Conservation (phyloP, 2,113 vertebrate species). For the Brienomyrus brachyistius region DNA sequence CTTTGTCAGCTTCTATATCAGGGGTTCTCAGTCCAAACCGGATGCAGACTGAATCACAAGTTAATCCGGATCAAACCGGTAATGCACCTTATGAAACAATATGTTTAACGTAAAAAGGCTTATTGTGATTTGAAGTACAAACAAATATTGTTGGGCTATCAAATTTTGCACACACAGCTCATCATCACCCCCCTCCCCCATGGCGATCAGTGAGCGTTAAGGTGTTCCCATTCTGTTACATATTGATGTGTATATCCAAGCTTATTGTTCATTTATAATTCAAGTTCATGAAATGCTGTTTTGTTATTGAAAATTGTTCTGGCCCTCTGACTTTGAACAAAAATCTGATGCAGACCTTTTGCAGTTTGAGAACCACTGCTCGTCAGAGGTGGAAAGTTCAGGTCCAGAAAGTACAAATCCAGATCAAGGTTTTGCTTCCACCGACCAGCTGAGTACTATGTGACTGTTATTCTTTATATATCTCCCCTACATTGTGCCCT, state of each 20-base stretch:
- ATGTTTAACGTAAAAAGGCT: not conserved
- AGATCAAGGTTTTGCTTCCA: no score
- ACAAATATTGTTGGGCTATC: not conserved
- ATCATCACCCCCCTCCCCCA: not conserved
- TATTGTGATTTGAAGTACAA: not conserved
- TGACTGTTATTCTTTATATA: no score
- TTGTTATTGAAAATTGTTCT: not conserved
- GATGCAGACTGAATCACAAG: not conserved
- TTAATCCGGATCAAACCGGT: not conserved
- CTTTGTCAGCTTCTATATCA: not conserved
- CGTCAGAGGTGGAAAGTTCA: no score
- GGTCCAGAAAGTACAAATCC: no score
- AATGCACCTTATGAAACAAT: not conserved
- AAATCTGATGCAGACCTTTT: no score
- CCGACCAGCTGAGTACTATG: no score
- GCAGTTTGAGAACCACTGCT: no score
- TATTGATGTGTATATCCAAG: not conserved
- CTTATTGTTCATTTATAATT: no score
- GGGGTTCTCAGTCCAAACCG: not conserved
- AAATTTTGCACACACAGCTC: not conserved
- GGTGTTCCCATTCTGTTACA: not conserved
- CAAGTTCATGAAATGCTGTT: not conserved
- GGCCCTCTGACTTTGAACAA: no score
- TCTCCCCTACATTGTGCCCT: not conserved
- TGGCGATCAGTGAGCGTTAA: no score